Evolutionary conservation across 1,140 invertebrate species (phyloP).

Genomic region (Latrodectus geometricus): DNA sequence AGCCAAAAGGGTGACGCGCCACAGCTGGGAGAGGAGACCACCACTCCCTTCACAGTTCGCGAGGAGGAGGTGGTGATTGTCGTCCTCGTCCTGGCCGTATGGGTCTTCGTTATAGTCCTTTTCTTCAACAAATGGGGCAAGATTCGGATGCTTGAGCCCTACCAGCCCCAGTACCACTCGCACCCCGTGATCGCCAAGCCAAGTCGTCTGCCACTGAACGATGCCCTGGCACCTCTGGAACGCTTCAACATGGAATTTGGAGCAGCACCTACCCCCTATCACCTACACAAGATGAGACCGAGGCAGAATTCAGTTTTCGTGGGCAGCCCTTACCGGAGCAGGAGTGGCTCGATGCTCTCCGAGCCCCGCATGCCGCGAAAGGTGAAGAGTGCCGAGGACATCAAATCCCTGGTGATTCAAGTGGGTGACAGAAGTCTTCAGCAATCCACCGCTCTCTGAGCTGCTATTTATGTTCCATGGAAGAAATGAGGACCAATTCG

Average conservation of each 20-base stretch:
- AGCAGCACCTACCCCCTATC: slow-evolving; percentile 1
- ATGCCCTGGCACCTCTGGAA: slow-evolving; percentile 37
- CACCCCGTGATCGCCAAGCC: slow-evolving; percentile 50
- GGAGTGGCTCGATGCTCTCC: slow-evolving; percentile 58
- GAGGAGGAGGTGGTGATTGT: slow-evolving; percentile 89
- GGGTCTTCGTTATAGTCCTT: slow-evolving; percentile 86
- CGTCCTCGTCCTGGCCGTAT: slow-evolving; percentile 84
- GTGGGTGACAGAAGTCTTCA: slow-evolving; percentile 29
- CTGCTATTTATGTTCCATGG: no score
- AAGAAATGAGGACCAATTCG: no score
- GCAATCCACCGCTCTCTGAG: slow-evolving; percentile 43
- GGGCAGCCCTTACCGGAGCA: slow-evolving; percentile 72
- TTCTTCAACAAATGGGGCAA: slow-evolving; percentile 91
- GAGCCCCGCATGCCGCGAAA: slow-evolving; percentile 73
- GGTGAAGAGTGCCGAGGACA: slow-evolving; percentile 84
- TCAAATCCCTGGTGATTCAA: slow-evolving; percentile 77
- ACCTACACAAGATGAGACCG: slow-evolving; percentile 27
- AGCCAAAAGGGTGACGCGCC: slow-evolving; percentile 31
- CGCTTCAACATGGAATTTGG: slow-evolving; percentile 45
- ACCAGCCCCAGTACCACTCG: slow-evolving; percentile 84
- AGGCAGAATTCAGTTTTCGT: slow-evolving; percentile 86
- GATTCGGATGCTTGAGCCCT: slow-evolving; percentile 88
- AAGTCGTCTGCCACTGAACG: slow-evolving; percentile 25
- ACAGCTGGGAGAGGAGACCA: slow-evolving; percentile 21
- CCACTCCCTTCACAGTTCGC: slow-evolving; percentile 75